These are phyloP conservation scores for Bagarius yarrelli DNA, from an alignment of 2,113 vertebrate genomes.

Conservation along the genomic window DNA sequence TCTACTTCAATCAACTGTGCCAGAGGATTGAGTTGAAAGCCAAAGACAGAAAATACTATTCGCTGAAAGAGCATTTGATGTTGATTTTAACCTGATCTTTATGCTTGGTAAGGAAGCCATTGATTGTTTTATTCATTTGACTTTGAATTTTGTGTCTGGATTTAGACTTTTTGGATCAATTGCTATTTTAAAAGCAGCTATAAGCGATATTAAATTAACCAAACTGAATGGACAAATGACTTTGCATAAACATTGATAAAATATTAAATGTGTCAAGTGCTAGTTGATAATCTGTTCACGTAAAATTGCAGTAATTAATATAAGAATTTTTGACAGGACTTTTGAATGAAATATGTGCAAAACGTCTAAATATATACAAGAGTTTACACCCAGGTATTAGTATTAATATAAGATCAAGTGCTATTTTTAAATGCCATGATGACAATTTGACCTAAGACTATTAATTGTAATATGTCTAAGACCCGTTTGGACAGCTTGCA, in stretches of 20 bases:
- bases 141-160: neutral
- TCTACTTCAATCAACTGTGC: slow-evolving; percentile 26
- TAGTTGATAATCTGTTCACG: neutral
- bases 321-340: too few species aligned
- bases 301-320: too few species aligned
- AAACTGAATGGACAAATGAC: neutral
- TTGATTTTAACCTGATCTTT: slow-evolving; percentile 1
- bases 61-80: slow-evolving; percentile 11
- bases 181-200: neutral
- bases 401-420: too few species aligned
- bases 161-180: neutral
- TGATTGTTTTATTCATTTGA: neutral
- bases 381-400: too few species aligned
- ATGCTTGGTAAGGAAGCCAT: neutral
- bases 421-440: too few species aligned
- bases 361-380: too few species aligned
- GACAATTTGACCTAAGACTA: too few species aligned
- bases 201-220: neutral
- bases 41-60: slow-evolving; percentile 19
- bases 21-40: slow-evolving; percentile 19
- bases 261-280: neutral
- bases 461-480: too few species aligned
- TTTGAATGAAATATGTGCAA: too few species aligned
- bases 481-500: too few species aligned
- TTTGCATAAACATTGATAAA: neutral